A percentile compares a stretch with the other conserved stretches of the same genome.
phyloP scores from a whole-genome alignment of 37 sponge, comb jelly and placozoan genomes.

The Lycopodina hypogea region DNA sequence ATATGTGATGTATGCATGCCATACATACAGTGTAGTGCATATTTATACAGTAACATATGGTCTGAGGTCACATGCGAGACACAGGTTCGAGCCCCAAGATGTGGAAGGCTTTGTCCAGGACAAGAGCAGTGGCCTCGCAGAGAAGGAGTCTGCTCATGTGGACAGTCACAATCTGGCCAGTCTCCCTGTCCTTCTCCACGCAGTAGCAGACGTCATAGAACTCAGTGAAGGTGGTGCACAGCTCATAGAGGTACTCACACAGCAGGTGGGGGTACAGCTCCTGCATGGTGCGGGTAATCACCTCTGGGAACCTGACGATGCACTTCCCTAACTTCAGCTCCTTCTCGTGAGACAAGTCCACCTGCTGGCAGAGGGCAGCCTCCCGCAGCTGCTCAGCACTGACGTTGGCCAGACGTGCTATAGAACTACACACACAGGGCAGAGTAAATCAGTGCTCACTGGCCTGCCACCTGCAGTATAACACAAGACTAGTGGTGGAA shows the following conservation, averaged over 20 bases:
- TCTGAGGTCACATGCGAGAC: slow-evolving; percentile 85
- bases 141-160: slow-evolving; percentile 87
- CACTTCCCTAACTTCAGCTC: slow-evolving; percentile 90
- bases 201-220: slow-evolving; percentile 98
- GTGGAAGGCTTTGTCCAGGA: slow-evolving; percentile 81
- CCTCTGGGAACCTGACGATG: slow-evolving; percentile 88
- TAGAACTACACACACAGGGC: slow-evolving; percentile 59
- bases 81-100: slow-evolving; percentile 87
- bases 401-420: slow-evolving; percentile 78
- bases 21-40: too few relatives aligned
- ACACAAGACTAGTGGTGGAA: too few relatives aligned
- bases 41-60: too few relatives aligned
- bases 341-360: slow-evolving; percentile 73
- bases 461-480: not conserved
- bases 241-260: slow-evolving; percentile 93
- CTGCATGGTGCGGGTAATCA: slow-evolving; percentile 51
- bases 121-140: slow-evolving; percentile 87
- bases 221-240: slow-evolving; percentile 84
- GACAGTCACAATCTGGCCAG: slow-evolving; percentile 77
- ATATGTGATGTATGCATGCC: too few relatives aligned
- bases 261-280: slow-evolving; percentile 81
- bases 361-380: slow-evolving; percentile 50
- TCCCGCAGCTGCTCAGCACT: slow-evolving; percentile 52
- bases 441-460: not conserved
- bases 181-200: slow-evolving; percentile 82